Evolutionary conservation across 2,113 vertebrate genomes (phyloP).

Genomic region (Polypterus bichir): DNA sequence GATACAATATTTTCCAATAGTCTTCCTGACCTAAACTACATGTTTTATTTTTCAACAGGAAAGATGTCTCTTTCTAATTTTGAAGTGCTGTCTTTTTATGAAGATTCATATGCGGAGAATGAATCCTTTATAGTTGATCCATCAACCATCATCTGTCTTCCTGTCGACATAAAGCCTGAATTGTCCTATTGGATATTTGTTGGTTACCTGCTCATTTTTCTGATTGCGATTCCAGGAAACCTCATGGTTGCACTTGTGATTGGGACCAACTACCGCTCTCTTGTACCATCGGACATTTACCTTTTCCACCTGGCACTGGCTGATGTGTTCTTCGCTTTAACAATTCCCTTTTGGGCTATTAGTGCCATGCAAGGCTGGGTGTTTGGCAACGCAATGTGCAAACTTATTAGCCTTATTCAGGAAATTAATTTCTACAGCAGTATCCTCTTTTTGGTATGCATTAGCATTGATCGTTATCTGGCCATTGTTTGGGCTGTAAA

Average conservation of each 20-base stretch:
- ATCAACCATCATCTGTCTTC: constrained; percentile 27
- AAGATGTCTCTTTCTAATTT: too few species aligned
- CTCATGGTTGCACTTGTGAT: constrained; percentile 42
- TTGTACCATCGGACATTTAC: constrained; percentile 42
- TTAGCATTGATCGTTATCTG: constrained; percentile 47
- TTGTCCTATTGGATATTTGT: constrained; percentile 10
- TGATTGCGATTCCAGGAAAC: constrained; percentile 45
- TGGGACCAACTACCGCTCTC: constrained; percentile 12
- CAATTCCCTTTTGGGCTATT: constrained; percentile 31
- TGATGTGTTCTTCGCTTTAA: constrained; percentile 41
- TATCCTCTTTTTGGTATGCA: constrained; percentile 49
- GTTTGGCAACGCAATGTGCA: constrained; percentile 40
- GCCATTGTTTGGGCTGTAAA: constrained; percentile 34
- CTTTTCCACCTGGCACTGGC: constrained; percentile 46
- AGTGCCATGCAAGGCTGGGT: constrained; percentile 29
- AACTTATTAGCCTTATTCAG: constrained; percentile 28
- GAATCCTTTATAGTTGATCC: constrained; percentile 12
- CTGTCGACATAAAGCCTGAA: background rate
- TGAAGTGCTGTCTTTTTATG: constrained; percentile 28
- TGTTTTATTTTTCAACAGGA: too few species aligned
- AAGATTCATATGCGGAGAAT: constrained; percentile 9
- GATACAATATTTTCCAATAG: too few species aligned
- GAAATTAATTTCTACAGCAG: constrained; percentile 53
- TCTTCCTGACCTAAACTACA: too few species aligned
- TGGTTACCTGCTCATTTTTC: constrained; percentile 39